Base-by-base conservation (phyloP, 2,113 vertebrate species). In the Callospermophilus lateralis region DNA sequence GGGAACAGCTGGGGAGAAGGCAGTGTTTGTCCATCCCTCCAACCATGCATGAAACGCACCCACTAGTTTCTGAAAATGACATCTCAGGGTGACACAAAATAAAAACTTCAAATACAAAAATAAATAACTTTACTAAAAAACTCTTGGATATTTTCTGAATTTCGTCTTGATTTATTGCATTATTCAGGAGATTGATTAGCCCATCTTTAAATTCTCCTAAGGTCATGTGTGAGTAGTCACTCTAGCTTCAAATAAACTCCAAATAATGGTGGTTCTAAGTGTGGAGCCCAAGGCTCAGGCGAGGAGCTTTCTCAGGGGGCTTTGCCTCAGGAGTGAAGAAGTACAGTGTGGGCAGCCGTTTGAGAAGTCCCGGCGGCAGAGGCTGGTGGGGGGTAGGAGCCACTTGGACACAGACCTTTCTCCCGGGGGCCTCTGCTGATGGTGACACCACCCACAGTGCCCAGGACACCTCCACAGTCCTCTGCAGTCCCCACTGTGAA, bases 171-270 rank as follows among this genome's bases (percentile, higher is more conserved):
- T 58, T 67, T 61, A 19, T 19, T 45, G 68, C 70, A 77, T 76
- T 32, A 65, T 32, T 55, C 45, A 51, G 84, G 37, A 10, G 51
- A 63, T 1, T 28, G 39, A 34, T 11, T 1, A 17, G 48, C 5
- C 37, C n/a, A 53, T 42, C 84, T 55, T 68, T 28, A 53, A 81
- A 32, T 45, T 34, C 9, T 9, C 42, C 37, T 53, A 39, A 89
- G 2, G 0, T 39, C 20, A 1, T 12, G 12, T 0, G 32, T 4
- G 67, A 80, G n/a, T 30, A 4, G 13, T 55, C 67, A 73, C 24
- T 58, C 32, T 32, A 61, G 37, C 24, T 72, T 79, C 39, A 26
- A 72, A 20, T 9, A 76, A 77, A 37, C 24, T 72, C 84, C 34
- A 22, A 76, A 20, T 9, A 84, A 81, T 7, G 45, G 77, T 37